phyloP scores from a whole-genome alignment of 2,888 invertebrate genomes.

The Tanaodytes sp. region DNA sequence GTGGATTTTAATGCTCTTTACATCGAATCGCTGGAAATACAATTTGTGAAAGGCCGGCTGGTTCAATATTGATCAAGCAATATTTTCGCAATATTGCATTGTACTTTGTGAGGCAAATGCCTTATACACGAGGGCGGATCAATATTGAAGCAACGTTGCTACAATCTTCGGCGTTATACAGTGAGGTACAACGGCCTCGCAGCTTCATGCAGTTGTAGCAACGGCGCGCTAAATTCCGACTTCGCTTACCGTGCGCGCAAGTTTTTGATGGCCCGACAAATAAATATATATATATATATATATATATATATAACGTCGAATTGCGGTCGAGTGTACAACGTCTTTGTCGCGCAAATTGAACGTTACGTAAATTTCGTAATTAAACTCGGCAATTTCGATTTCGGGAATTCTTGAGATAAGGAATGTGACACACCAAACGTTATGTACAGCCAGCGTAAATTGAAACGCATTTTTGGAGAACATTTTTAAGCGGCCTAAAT shows the following conservation, averaged over 20 bases:
- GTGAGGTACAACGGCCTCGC: too few species aligned
- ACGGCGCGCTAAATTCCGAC: constrained; percentile 26
- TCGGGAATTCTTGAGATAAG: too few species aligned
- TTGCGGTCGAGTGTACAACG: constrained; percentile 23
- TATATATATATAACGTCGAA: too few species aligned
- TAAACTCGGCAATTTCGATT: too few species aligned
- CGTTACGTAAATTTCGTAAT: background rate
- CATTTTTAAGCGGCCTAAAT: too few species aligned
- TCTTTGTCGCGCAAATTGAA: background rate
- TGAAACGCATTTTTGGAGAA: too few species aligned
- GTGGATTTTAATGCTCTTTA: constrained; percentile 27
- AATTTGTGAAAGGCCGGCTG: constrained; percentile 2
- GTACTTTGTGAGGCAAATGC: constrained; percentile 23
- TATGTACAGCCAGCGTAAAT: too few species aligned
- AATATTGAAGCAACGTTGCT: constrained; percentile 38
- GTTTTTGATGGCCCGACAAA: constrained; percentile 18
- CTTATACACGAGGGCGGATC: constrained; percentile 30
- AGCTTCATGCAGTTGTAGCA: constrained; percentile 29
- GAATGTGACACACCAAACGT: too few species aligned
- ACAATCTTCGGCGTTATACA: constrained; percentile 33
- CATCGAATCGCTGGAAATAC: constrained; percentile 2
- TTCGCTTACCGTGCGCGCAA: constrained; percentile 17
- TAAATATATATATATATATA: too few species aligned
- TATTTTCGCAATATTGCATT: constrained; percentile 42
- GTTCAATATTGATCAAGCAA: constrained; percentile 35